Evolutionary conservation across 2,113 vertebrate genomes (phyloP), one percentile per base, ranked within the genome.

Genomic region (Phylloscopus whistleri): DNA sequence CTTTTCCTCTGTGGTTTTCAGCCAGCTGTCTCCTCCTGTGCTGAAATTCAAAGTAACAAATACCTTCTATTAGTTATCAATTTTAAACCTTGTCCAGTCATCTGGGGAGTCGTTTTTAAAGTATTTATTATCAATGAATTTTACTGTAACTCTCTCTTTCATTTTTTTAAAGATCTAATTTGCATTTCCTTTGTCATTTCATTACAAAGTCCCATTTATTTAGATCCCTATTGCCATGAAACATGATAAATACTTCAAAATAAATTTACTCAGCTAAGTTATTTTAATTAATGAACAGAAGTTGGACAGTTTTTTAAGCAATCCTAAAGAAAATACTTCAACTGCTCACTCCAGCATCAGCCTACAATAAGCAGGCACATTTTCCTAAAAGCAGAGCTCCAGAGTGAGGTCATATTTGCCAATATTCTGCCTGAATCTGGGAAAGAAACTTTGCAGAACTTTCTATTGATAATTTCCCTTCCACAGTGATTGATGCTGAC

Each of bases 31-130:
- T 68, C 69, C 48, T 67, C 85, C 79, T 73, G 41, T 60, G 89
- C 58, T 83, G 73, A 92, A 90, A 96, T 92, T 78, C 90, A 43
- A 72, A 79, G 37, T 83, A 95, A 94, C 63, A 78, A 59, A 52
- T 59, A 46, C 37, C 41, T 69, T 84, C 82, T 62, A 28, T 37
- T 87, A 84, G 35, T 72, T 81, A 93, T 75, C 79, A 94, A 12
- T 72, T 79, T 82, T 31, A 79, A 48, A 87, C 52, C 41, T 49
- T 70, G 37, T 48, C 55, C 78, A 79, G 33, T 79, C 75, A 85
- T 64, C 44, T 75, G 22, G 33, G 26, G 20, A 18, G 16, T 74
- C 3, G 6, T 79, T 79, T 81, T 53, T 7, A 37, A 94, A 95
- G 13, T 56, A 82, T 73, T 89, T 88, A 64, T 72, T 76, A 93